Evolutionary conservation across 2,888 invertebrate genomes (phyloP), one percentile per base, ranked within the genome.

Genomic region (Stenodema calcarata): DNA sequence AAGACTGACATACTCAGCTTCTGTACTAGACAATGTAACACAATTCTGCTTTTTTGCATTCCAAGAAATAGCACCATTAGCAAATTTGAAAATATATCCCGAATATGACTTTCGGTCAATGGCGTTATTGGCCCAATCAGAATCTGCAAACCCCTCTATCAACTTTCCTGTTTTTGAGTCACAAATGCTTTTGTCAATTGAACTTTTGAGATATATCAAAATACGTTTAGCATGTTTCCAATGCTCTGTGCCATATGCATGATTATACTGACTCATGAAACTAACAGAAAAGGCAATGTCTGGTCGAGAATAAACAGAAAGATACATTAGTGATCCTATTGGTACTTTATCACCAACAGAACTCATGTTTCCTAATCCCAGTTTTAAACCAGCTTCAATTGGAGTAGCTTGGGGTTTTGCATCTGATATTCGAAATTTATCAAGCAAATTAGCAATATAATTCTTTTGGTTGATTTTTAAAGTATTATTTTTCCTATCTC

Each of bases 1-100:
- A 2, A 79, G 23, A 35, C 41, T 23, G 9, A 73, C 11, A 84
- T 84, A 84, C 23, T 84, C 84, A 3, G 84, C 69, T 44, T 79
- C 79, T 9, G 79, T 79, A 14, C 47, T 47, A n/a, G 79, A 79
- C 4, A 79, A 23, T 6, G 79, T 14, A 6, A 79, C 79, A 27
- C 41, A 41, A 7, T 42, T 3, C 28, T 79, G 79, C 42, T 79
- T 79, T 44, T 44, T 42, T 11, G 47, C 7, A 4, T 41, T 23
- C 79, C 79, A 79, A 0, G 79, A 42, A 18, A 79, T 44, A 3
- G 79, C 12, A 16, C 41, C 30, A 6, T 18, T 12, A 11, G 18
- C 42, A 7, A 79, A 27, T 16, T n/a, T 42, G 27, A 79, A 79
- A 3, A 79, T 11, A 42, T 42, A 79, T 7, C 79, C 79, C n/a